Evolutionary conservation across 2,113 vertebrate genomes (phyloP), one percentile per base, ranked within the genome.

Genomic region (Antechinus flavipes): DNA sequence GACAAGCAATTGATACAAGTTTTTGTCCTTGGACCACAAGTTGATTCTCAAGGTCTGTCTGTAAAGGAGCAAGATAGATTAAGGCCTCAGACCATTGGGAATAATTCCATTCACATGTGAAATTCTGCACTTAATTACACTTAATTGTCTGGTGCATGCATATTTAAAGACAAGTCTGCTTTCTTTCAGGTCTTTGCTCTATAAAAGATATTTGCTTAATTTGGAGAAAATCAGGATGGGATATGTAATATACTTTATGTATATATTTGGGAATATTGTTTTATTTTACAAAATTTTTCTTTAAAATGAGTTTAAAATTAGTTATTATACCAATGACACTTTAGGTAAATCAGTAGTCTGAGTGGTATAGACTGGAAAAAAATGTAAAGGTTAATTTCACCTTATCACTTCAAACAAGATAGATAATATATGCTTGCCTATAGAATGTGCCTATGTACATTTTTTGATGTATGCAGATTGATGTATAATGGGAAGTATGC

Each of bases 1-100:
- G n/a, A 97, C 46, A 96, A 55, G 35, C 76, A 90, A 30, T 0
- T 93, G 30, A 97, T 90, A 96, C 96, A 90, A 97, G 90, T 53
- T 84, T 84, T 84, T 58, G 11, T 91, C 97, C 94, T 93, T 35
- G 96, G 94, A 58, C 68, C 2, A 97, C 97, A 95, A 96, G 12
- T 12, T 30, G 91, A 84, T 84, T 84, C 27, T 91, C 92, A 96
- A 84, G 68, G 89, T 94, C 47, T 47, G 89, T 94, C 47, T 47
- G 55, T 27, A 16, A 14, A 1, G 9, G 10, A 94, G 76, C 93
- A 93, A 84, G 76, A 61, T 96, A 93, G 94, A 94, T 93, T 96
- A 93, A 56, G 54, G 25, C 26, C 54, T 93, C 25, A 93, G 0
- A 1, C 96, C 27, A 96, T 49, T 96, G 84, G 89, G 90, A 53